Base-by-base conservation (phyloP, 2,113 vertebrate species). In the Leptobrachium ailaonicum region DNA sequence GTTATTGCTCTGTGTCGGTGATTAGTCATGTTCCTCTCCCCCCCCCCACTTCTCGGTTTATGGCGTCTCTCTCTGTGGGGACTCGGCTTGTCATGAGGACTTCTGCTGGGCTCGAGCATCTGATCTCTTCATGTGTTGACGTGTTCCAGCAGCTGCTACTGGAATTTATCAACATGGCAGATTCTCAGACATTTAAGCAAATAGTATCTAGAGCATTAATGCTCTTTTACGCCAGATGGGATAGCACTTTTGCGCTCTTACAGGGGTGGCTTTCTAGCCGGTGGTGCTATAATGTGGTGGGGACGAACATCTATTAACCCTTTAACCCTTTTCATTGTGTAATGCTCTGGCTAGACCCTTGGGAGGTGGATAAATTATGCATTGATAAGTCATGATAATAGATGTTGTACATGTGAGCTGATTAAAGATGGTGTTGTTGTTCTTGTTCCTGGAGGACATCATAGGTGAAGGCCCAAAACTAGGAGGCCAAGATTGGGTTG, bases 81-180 rank as follows among this genome's bases (percentile, higher is more conserved):
- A 81, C 72, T 75, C 73, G 13, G 71, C 72, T 43, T 81, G 79
- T 81, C 79, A 75, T 62, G 66, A 81, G 72, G 79, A 67, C 79
- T 75, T 74, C 72, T 75, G 72, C 71, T 69, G 79, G 79, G 50
- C 66, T 14, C 9, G 72, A 75, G 66, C 72, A 75, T 81, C 64
- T 81, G 79, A 81, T 81, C 66, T 81, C 72, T 81, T 81, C 79
- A 81, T 75, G 79, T 69, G 79, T 75, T 81, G 79, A 81, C 69
- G 71, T 67, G 41, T 75, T 81, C 79, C 71, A 81, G 79, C 79
- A 81, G 79, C 79, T 81, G 79, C 79, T 81, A 81, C 79, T 81
- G 79, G 79, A 69, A 75, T 81, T 81, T 75, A 81, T 81, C 79
- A 81, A 75, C 79, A 81, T 81, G 79, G 79, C 79, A 81, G 79